Evolutionary conservation across 2,797 vertebrate genomes (phyloP), one percentile per base, ranked within the genome.

Genomic region (Cuniculus paca): DNA sequence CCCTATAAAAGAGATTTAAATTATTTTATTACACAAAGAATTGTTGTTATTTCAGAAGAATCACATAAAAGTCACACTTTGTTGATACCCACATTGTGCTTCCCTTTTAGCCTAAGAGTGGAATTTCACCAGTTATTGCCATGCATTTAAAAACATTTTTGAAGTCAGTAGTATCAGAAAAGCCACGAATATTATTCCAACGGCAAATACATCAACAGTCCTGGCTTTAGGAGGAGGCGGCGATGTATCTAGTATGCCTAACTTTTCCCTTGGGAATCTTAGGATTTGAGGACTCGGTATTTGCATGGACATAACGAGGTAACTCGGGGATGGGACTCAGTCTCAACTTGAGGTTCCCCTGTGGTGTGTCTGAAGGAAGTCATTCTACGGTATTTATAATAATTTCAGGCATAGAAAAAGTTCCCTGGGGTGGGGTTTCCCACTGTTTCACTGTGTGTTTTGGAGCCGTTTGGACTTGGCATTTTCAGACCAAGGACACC

Each of bases 21-120:
- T 84, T 34, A 54, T 58, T 79, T 45, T 77, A 54, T 87, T 70
- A 45, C 22, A 9, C 82, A 45, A 85, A 82, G 20, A 88, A 17
- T 61, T 39, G 8, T 45, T 36, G 50, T 58, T 48, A 61, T 52
- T 92, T 83, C 65, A 58, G 31, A 52, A 70, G 4, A 28, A 86
- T 61, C 65, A 54, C 85, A 42, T 54, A 24, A 96, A 94, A 92
- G 50, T 81, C 60, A 52, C 2, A 65, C 63, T 81, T 31, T 85
- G n/a, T 74, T 54, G 36, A 2, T 70, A 88, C 31, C 63, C 8
- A 50, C 63, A 20, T 19, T 42, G 6, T 48, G 80, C 88, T 97
- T 92, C 48, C 22, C 58, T 90, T 94, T 88, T 24, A 87, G 19
- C 2, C 22, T 60, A 34, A 75, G 26, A 20, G 5, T 48, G 72